Evolutionary conservation across 92 coral and sea anemone species (phyloP).

Genomic region (Paragorgia papillata): DNA sequence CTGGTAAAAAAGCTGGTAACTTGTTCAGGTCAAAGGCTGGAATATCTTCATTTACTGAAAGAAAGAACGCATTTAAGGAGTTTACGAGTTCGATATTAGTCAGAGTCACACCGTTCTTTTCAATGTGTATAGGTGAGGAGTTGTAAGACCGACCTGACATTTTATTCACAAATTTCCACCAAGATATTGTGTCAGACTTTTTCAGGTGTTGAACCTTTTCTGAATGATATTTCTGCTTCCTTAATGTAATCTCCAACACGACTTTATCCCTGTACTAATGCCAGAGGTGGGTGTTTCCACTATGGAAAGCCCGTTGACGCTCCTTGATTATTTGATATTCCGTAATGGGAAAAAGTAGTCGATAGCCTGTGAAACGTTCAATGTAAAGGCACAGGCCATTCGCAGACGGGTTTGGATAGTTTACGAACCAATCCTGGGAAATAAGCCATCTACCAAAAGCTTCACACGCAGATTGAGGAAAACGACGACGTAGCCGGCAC

Average conservation of each 20-base stretch:
- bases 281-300: background rate
- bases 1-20: slow-evolving; percentile 34
- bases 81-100: background rate
- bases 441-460: slow-evolving; percentile 14
- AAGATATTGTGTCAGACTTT: background rate
- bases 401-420: background rate
- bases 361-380: background rate
- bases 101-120: slow-evolving; percentile 11
- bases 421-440: slow-evolving; percentile 36
- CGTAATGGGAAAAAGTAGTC: background rate
- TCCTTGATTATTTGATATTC: background rate
- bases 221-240: slow-evolving; percentile 18
- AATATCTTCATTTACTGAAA: slow-evolving; percentile 9
- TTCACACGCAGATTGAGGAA: slow-evolving; percentile 14
- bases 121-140: background rate
- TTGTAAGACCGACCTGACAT: slow-evolving; percentile 9
- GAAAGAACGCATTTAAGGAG: slow-evolving; percentile 1
- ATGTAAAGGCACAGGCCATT: background rate
- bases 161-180: background rate
- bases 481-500: background rate
- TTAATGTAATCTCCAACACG: background rate
- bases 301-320: slow-evolving; percentile 12
- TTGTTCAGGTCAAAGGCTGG: slow-evolving; percentile 20
- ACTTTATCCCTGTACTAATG: slow-evolving; percentile 21
- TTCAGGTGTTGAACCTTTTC: slow-evolving; percentile 6